A percentile compares a stretch with the other conserved stretches of the same genome.
phyloP scores from a whole-genome alignment of 2,797 vertebrate species.

The Silurus aristotelis region DNA sequence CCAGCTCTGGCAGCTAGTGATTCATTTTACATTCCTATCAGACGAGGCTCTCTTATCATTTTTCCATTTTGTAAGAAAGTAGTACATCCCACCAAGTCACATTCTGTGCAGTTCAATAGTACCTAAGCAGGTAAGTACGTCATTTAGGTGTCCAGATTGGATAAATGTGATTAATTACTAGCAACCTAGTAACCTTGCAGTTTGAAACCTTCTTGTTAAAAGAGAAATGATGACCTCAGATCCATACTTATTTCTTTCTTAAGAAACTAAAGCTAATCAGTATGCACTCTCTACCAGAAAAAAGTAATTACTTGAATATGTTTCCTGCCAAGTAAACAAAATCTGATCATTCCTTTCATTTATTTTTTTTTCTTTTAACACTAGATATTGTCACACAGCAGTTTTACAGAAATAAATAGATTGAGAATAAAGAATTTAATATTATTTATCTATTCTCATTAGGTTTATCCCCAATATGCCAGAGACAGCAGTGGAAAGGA shows the following conservation, averaged over 20 bases:
- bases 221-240: slow-evolving; percentile 56
- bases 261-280: slow-evolving; percentile 55
- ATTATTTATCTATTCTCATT: too few species aligned
- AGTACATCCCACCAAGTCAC: neutral
- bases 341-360: neutral
- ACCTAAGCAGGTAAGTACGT: neutral
- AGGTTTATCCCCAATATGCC: too few species aligned
- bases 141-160: too few species aligned
- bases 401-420: too few species aligned
- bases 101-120: slow-evolving; percentile 58
- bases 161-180: slow-evolving; percentile 53
- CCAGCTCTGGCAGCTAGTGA: neutral
- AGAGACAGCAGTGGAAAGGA: too few species aligned
- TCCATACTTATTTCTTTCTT: slow-evolving; percentile 62
- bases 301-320: neutral
- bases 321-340: neutral
- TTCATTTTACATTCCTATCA: neutral
- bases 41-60: neutral
- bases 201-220: slow-evolving; percentile 50
- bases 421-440: too few species aligned
- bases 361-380: too few species aligned
- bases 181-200: slow-evolving; percentile 39
- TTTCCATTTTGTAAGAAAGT: neutral
- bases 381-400: too few species aligned
- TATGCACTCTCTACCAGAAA: slow-evolving; percentile 39